These are phyloP conservation scores for Diplodus sargus DNA, from an alignment of 2,797 vertebrate species.

Conservation along the genomic window DNA sequence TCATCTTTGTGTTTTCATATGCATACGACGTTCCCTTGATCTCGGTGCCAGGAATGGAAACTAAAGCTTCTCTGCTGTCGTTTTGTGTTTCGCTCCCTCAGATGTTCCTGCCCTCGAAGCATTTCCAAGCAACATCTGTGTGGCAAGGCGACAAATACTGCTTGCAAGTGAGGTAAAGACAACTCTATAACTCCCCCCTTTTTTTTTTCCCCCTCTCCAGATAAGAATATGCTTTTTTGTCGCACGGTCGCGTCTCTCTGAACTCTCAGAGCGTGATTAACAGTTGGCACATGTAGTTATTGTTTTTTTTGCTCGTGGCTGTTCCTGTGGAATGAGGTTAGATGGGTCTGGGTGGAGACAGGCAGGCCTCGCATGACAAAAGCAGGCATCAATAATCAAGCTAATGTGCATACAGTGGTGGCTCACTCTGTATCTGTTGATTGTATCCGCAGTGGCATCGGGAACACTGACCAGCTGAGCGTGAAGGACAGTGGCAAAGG, in stretches of 20 bases:
- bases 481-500: conserved; percentile 89
- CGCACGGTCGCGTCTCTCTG: conserved; percentile 34
- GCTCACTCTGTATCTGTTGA: conserved; percentile 73
- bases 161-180: conserved; percentile 84
- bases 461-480: conserved; percentile 84
- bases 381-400: conserved; percentile 80
- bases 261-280: conserved; percentile 42
- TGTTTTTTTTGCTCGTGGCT: conserved; percentile 33
- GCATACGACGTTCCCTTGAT: conserved; percentile 71
- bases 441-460: conserved; percentile 81
- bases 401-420: conserved; percentile 64
- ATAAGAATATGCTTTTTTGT: conserved; percentile 39
- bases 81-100: conserved; percentile 75
- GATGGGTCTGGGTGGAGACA: conserved; percentile 33
- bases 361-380: conserved; percentile 33
- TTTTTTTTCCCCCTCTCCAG: conserved; percentile 22
- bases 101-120: conserved; percentile 84
- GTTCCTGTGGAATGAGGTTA: conserved; percentile 61
- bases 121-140: conserved; percentile 76
- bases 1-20: conserved; percentile 58
- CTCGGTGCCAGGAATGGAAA: conserved; percentile 75
- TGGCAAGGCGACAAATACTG: conserved; percentile 84
- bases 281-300: conserved; percentile 44
- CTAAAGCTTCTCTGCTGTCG: conserved; percentile 69
- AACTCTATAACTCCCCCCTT: conserved; percentile 38